Evolutionary conservation across 2,888 invertebrate genomes (phyloP), one percentile per base, ranked within the genome.

Genomic region (Scaptomyza reducta): DNA sequence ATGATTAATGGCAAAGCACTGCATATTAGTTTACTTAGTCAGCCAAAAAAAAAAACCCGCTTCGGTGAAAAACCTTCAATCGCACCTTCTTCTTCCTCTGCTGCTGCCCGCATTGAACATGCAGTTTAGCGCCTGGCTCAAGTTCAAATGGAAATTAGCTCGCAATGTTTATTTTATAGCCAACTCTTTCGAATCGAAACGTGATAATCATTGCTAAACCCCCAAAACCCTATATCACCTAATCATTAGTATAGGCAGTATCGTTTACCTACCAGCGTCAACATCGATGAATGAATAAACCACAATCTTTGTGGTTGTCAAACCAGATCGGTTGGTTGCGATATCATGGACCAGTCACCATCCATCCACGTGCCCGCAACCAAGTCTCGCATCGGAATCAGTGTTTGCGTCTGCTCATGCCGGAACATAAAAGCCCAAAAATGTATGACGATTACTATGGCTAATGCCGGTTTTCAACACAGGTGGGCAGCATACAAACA

Each of bases 341-440:
- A 54, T 25, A 61, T 66, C 74, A 51, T 65, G 60, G 67, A 69
- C 73, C 78, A 78, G 60, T 65, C 67, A 41, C 54, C 60, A 40
- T 42, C 44, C 46, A 38, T 64, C 65, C 82, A 82, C 74, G 79
- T 79, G 85, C 65, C 59, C 63, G 54, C 54, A 49, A 29, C 56
- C 35, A 47, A 16, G 25, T 44, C 44, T 61, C 59, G 31, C 60
- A 53, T 62, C 45, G 64, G 61, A 56, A 49, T 50, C 41, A 38
- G 31, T 50, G 46, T 51, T 61, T 54, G 38, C 11, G 25, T 53
- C 38, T 63, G 56, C 31, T 60, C 61, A 79, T 87, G 85, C 84
- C 87, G 87, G 84, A 84, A 87, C 82, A 85, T 70, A 53, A 76
- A 76, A 73, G 79, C 64, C 76, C 74, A 79, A 82, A 84, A 79